Conservation (phyloP, 2,113 vertebrate species). For the Malurus elegans region DNA sequence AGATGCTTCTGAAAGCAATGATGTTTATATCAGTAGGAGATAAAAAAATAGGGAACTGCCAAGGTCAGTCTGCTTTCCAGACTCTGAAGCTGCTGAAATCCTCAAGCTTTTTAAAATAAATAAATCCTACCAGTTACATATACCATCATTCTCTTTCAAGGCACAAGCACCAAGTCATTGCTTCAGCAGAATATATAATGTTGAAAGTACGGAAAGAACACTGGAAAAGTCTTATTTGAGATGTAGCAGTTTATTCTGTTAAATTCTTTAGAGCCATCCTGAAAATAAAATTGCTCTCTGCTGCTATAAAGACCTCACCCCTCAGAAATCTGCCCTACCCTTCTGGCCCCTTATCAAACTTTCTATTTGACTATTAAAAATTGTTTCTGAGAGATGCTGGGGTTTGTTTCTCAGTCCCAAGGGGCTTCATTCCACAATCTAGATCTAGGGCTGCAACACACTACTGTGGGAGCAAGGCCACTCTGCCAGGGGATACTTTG, state of each 20-base stretch:
- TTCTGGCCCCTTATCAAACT: background rate
- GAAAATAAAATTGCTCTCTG: background rate
- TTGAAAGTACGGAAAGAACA: background rate
- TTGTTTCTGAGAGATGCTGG: background rate
- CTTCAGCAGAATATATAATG: background rate
- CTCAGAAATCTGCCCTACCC: background rate
- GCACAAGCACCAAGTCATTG: background rate
- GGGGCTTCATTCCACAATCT: background rate
- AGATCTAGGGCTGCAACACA: background rate
- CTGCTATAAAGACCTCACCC: fast-evolving
- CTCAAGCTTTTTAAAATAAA: background rate
- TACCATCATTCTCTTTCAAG: background rate
- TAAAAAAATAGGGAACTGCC: background rate
- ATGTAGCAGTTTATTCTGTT: background rate
- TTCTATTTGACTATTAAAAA: background rate
- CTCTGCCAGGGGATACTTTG: background rate
- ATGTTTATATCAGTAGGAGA: background rate
- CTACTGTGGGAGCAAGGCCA: background rate
- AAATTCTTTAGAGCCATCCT: background rate
- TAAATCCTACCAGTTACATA: background rate
- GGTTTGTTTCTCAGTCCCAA: background rate
- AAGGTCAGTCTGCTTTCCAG: background rate
- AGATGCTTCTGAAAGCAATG: background rate
- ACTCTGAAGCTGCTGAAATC: background rate
- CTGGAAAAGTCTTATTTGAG: background rate